Evolutionary conservation across 2,797 vertebrate species (phyloP).

Genomic region (Tokudaia muenninki): DNA sequence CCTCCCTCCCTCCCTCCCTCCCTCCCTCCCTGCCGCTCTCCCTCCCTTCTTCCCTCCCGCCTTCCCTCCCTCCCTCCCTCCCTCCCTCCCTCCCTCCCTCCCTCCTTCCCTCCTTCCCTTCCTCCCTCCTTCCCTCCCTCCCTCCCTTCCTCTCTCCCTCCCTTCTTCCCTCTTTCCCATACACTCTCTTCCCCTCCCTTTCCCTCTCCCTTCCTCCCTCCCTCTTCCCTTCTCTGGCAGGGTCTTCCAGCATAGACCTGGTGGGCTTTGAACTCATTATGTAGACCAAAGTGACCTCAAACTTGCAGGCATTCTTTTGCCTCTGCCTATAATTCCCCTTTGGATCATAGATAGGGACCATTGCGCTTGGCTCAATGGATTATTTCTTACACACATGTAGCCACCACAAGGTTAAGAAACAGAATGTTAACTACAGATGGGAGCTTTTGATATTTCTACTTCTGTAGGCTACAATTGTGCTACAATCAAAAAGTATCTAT

Average conservation of each 20-base stretch:
- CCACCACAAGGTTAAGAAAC: neutral
- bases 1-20: too few relatives aligned
- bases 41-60: too few relatives aligned
- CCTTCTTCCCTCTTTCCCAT: too few relatives aligned
- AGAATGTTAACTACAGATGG: neutral
- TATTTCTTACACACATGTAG: neutral
- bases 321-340: neutral
- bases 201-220: too few relatives aligned
- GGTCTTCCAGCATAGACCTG: neutral
- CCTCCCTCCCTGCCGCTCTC: accelerated
- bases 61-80: neutral
- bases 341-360: neutral
- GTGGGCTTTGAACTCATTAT: neutral
- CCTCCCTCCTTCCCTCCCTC: too few relatives aligned
- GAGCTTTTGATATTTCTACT: slow-evolving; percentile 24
- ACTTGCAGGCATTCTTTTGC: neutral
- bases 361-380: neutral
- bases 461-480: neutral
- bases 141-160: too few relatives aligned
- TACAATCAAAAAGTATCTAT: neutral
- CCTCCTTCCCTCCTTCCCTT: accelerated
- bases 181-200: too few relatives aligned
- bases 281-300: neutral
- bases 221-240: too few relatives aligned
- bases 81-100: too few relatives aligned